A percentile compares a stretch with the other conserved stretches of the same genome.
These are phyloP conservation scores for Barbus barbus DNA, from an alignment of 2,113 vertebrate genomes.

Conservation along the genomic window DNA sequence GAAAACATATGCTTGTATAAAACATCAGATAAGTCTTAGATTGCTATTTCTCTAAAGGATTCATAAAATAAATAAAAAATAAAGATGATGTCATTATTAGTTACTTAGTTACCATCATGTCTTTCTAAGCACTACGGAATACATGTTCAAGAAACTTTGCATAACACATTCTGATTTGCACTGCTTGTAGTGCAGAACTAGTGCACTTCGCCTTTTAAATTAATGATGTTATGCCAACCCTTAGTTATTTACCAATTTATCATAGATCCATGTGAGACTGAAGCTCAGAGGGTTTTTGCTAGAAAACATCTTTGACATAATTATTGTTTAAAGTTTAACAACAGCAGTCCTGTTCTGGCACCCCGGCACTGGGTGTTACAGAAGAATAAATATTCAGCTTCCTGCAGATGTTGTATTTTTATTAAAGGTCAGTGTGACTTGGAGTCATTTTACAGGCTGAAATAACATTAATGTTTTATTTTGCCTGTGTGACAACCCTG, in stretches of 20 bases:
- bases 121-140: background rate
- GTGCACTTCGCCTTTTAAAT: background rate
- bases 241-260: background rate
- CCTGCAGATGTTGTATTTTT: constrained; percentile 66
- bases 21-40: background rate
- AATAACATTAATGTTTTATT: constrained; percentile 65
- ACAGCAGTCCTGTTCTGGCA: constrained; percentile 68
- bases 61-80: background rate
- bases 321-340: constrained; percentile 74
- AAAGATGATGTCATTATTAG: background rate
- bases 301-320: constrained; percentile 72
- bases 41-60: background rate
- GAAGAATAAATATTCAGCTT: constrained; percentile 51
- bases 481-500: constrained; percentile 19
- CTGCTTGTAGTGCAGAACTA: background rate
- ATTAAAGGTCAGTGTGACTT: constrained; percentile 76
- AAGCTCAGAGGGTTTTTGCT: constrained; percentile 64
- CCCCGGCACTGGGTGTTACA: constrained; percentile 26
- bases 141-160: background rate
- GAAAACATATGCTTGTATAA: background rate
- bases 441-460: constrained; percentile 66
- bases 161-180: background rate
- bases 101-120: background rate
- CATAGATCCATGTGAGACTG: constrained; percentile 7
- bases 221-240: background rate